A percentile compares a stretch with the other conserved stretches of the same genome.
These are phyloP conservation scores for Cyphomyrus plagiostoma DNA, from an alignment of 2,113 vertebrate genomes.

Conservation along the genomic window DNA sequence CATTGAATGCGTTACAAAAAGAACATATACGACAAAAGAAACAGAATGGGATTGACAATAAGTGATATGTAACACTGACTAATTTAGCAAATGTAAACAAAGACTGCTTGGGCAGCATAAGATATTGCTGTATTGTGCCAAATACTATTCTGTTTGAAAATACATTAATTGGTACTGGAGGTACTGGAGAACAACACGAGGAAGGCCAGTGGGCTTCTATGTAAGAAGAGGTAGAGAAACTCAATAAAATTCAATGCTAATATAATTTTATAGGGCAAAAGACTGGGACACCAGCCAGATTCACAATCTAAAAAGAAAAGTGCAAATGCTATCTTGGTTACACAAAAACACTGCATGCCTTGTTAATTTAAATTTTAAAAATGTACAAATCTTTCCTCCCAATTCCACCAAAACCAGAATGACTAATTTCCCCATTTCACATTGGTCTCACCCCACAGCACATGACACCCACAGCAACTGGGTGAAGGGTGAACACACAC, in stretches of 20 bases:
- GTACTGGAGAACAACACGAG: neutral
- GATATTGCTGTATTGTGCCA: neutral
- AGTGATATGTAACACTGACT: slow-evolving; percentile 9
- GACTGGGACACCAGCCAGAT: neutral
- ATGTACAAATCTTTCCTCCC: neutral
- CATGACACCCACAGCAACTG: slow-evolving; percentile 3
- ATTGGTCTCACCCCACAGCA: slow-evolving; percentile 8
- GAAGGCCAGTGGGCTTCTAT: neutral
- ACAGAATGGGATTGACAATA: neutral
- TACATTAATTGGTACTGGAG: neutral
- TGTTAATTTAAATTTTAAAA: neutral
- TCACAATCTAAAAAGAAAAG: neutral
- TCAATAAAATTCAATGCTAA: neutral
- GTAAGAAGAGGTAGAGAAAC: neutral
- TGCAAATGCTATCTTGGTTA: neutral
- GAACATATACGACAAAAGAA: neutral
- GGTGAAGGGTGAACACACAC: slow-evolving; percentile 6
- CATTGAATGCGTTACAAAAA: neutral
- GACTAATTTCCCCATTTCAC: neutral
- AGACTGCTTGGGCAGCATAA: neutral
- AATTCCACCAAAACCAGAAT: neutral
- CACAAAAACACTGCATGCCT: neutral
- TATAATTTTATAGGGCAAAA: neutral
- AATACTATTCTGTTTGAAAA: neutral
- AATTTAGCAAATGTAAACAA: neutral